Conservation (phyloP, 2,888 invertebrate genomes). For the Agonum fuliginosum region DNA sequence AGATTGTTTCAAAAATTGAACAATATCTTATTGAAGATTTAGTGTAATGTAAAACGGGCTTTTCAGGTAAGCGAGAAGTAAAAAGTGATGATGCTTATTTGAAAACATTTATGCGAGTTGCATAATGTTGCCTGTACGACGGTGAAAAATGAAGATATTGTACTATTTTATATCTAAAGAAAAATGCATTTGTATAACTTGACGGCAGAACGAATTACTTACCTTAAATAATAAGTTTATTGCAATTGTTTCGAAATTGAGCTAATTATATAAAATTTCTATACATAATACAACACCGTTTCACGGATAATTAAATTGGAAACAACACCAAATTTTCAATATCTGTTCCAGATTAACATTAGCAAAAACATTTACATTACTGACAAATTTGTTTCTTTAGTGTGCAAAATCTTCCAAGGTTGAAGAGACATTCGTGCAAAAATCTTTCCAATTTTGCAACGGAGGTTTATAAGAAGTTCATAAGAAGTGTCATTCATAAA, state of each 20-base stretch:
- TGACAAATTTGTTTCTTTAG: background rate
- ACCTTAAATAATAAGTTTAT: too few species aligned
- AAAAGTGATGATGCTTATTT: too few species aligned
- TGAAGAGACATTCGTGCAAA: background rate
- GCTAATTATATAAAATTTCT: background rate
- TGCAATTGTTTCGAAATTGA: background rate
- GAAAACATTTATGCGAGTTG: too few species aligned
- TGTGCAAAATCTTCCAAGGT: conserved; percentile 16
- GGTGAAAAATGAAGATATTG: too few species aligned
- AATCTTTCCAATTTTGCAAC: conserved; percentile 21
- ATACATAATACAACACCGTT: background rate
- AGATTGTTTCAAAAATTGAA: too few species aligned
- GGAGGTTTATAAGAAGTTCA: background rate
- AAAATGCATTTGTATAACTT: too few species aligned
- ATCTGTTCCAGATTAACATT: background rate
- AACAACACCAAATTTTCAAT: conserved; percentile 17
- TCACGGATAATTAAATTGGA: conserved; percentile 15
- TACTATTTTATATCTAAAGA: too few species aligned
- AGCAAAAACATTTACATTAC: background rate
- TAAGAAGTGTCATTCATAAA: conserved; percentile 44
- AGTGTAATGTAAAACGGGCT: too few species aligned
- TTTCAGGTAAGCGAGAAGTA: too few species aligned
- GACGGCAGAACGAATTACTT: too few species aligned
- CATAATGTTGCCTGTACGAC: too few species aligned
- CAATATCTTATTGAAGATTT: too few species aligned